These are phyloP conservation scores for Murina feae DNA, from an alignment of 2,113 vertebrate genomes.

Conservation along the genomic window DNA sequence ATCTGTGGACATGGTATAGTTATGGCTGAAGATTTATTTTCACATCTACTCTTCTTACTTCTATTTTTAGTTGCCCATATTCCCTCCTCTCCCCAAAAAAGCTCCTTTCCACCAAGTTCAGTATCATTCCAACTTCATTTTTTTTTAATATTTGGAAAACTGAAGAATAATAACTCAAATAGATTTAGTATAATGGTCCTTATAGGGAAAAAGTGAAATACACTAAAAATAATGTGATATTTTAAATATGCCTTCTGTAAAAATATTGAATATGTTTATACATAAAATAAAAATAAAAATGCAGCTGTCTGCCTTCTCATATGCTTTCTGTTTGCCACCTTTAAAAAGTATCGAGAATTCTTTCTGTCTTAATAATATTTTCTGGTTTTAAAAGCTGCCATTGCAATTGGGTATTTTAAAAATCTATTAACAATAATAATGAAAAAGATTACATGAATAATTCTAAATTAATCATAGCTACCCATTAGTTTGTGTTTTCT, in stretches of 20 bases:
- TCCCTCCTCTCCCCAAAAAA: neutral
- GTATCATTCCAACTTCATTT: constrained; percentile 23
- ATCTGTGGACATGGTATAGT: neutral
- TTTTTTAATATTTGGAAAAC: constrained; percentile 37
- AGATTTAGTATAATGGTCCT: neutral
- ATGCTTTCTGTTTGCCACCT: neutral
- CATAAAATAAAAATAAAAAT: neutral
- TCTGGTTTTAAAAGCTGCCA: neutral
- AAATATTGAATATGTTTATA: neutral
- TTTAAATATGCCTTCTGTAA: neutral
- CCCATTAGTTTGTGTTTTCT: constrained; percentile 5
- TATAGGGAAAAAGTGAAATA: neutral
- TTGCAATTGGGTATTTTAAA: neutral
- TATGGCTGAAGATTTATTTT: constrained; percentile 12
- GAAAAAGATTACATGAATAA: neutral
- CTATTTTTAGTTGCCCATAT: neutral
- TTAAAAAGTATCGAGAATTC: neutral
- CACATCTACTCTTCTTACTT: neutral
- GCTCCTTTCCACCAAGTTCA: neutral
- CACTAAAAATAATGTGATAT: neutral
- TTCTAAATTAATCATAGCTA: neutral
- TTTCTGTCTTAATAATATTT: neutral
- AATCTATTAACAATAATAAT: neutral
- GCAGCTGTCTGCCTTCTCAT: neutral
- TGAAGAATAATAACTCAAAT: neutral